Percentiles rank a stretch among this genome's conserved stretches.
These are phyloP conservation scores for Ictalurus furcatus DNA, from an alignment of 2,113 vertebrate species.

Conservation along the genomic window DNA sequence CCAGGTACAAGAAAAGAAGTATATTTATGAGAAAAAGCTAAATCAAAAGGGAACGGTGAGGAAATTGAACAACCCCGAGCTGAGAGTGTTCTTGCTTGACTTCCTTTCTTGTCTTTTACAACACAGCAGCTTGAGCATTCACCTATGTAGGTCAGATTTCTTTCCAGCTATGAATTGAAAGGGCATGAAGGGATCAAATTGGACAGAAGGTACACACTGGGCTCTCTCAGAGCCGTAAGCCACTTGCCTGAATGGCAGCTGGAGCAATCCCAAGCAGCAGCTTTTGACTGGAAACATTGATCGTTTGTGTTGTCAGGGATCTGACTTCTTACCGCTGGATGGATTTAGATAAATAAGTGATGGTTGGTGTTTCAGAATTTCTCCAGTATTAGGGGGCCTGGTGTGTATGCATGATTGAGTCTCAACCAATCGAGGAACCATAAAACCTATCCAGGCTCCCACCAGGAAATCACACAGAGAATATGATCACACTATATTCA, in stretches of 20 bases:
- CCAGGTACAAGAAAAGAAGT: not conserved
- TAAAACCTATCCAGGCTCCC: not conserved
- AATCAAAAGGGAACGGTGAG: not conserved
- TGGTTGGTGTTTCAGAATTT: conserved; percentile 8
- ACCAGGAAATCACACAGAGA: not conserved
- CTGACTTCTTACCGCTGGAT: conserved; percentile 21
- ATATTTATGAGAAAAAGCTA: not conserved
- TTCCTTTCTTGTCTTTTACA: conserved; percentile 36
- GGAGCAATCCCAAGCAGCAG: not conserved
- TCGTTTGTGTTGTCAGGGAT: conserved; percentile 40
- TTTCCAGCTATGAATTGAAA: conserved; percentile 37
- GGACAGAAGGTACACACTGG: not conserved
- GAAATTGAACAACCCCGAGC: conserved; percentile 13
- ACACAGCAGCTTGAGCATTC: conserved; percentile 34
- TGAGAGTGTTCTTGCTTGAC: conserved; percentile 7
- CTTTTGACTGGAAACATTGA: conserved; percentile 25
- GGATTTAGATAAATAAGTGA: conserved; percentile 43
- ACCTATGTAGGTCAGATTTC: conserved; percentile 44
- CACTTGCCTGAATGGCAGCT: conserved; percentile 34
- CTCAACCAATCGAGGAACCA: conserved; percentile 4
- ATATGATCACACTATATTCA: not conserved
- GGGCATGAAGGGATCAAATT: conserved; percentile 25
- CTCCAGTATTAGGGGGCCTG: not conserved
- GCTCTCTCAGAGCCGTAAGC: not conserved
- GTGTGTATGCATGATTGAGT: conserved; percentile 30